phyloP scores from a whole-genome alignment of 64 coral and sea anemone genomes.

The Platygyra sinensis region DNA sequence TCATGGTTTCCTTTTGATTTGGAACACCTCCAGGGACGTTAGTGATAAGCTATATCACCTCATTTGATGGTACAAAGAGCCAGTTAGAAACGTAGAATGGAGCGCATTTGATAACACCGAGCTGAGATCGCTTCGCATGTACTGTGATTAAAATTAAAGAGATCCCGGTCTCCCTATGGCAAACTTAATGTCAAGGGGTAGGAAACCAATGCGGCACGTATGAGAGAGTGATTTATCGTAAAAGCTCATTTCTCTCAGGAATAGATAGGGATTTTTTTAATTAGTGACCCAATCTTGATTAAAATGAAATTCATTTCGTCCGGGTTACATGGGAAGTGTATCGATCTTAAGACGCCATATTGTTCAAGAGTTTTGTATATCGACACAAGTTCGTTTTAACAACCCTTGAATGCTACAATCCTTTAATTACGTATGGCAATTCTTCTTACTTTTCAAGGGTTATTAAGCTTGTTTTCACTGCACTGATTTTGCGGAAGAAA shows the following conservation, averaged over 20 bases:
- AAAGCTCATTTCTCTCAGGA: not conserved
- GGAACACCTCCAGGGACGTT: not conserved
- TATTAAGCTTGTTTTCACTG: constrained; percentile 13
- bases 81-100: not conserved
- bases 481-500: constrained; percentile 21
- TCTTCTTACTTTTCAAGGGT: not conserved
- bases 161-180: not conserved
- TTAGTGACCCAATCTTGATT: constrained; percentile 2
- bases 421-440: not conserved
- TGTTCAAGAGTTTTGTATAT: too few relatives aligned
- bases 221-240: not conserved
- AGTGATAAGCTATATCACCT: not conserved
- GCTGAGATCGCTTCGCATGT: not conserved
- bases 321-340: not conserved
- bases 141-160: not conserved
- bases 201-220: not conserved
- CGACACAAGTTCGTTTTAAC: too few relatives aligned
- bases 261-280: not conserved
- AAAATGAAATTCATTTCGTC: not conserved
- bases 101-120: not conserved
- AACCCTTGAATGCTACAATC: too few relatives aligned
- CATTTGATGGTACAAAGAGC: not conserved
- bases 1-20: not conserved
- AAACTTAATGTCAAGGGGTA: not conserved
- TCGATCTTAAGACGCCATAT: too few relatives aligned